phyloP scores from a whole-genome alignment of 2,888 invertebrate species.

The Tenthredo distinguenda region DNA sequence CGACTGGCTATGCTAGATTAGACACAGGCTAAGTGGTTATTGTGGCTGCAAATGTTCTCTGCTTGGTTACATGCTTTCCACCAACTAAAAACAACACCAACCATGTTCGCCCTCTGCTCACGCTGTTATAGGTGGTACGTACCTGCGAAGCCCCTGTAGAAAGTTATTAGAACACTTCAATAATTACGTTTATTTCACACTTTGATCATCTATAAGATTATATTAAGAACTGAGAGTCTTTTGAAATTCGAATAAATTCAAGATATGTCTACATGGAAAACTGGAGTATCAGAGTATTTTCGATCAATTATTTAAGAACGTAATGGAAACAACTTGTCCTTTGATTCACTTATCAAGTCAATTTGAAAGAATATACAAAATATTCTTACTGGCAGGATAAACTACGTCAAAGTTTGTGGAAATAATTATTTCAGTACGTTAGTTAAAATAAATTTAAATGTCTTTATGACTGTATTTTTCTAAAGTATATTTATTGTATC shows the following conservation, averaged over 20 bases:
- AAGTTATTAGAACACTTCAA: slow-evolving; percentile 53
- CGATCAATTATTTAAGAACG: neutral
- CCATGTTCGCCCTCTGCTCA: slow-evolving; percentile 72
- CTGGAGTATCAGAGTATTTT: neutral
- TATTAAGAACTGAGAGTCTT: neutral
- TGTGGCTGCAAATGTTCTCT: slow-evolving; percentile 74
- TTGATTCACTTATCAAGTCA: neutral
- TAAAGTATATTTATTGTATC: neutral
- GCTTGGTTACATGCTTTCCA: slow-evolving; percentile 75
- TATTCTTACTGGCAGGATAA: neutral
- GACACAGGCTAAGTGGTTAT: slow-evolving; percentile 67
- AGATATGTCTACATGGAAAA: neutral
- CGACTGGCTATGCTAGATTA: slow-evolving; percentile 66
- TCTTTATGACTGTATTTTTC: neutral
- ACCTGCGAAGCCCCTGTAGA: slow-evolving; percentile 66
- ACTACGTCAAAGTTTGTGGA: neutral
- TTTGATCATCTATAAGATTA: slow-evolving; percentile 29
- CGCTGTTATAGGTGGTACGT: slow-evolving; percentile 74
- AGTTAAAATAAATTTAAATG: slow-evolving; percentile 9
- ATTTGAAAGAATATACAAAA: neutral
- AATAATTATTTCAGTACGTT: neutral
- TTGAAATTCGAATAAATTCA: neutral
- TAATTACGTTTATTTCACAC: neutral
- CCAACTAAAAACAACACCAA: slow-evolving; percentile 73
- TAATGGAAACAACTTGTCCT: neutral